These are phyloP conservation scores for Solenopsis fugax DNA, from an alignment of 1,140 invertebrate species.

Conservation along the genomic window DNA sequence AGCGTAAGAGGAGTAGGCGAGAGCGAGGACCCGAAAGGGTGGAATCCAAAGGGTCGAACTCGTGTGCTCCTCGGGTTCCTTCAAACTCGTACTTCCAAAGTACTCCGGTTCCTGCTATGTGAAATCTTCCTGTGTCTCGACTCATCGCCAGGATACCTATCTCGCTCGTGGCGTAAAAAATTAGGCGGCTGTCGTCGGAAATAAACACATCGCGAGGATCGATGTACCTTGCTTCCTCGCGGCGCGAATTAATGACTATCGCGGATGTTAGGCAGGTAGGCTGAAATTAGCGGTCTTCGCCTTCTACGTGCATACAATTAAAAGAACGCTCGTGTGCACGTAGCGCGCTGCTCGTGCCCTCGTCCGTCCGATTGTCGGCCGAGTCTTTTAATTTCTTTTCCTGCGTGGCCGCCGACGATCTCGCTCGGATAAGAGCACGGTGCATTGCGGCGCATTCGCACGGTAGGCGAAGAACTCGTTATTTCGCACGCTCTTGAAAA, in stretches of 20 bases:
- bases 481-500: constrained; percentile 77
- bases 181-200: constrained; percentile 25
- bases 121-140: neutral
- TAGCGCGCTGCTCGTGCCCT: constrained; percentile 27
- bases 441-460: constrained; percentile 75
- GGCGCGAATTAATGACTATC: constrained; percentile 56
- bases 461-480: constrained; percentile 73
- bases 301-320: constrained; percentile 59
- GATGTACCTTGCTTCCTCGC: constrained; percentile 24
- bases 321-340: constrained; percentile 50
- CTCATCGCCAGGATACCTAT: neutral
- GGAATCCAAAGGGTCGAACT: constrained; percentile 30
- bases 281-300: constrained; percentile 53
- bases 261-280: constrained; percentile 33
- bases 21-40: constrained; percentile 33
- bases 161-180: constrained; percentile 32
- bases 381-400: constrained; percentile 73
- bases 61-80: constrained; percentile 8
- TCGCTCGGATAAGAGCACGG: constrained; percentile 69
- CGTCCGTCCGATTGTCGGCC: constrained; percentile 69
- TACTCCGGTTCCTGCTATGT: neutral
- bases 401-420: constrained; percentile 67
- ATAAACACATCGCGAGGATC: constrained; percentile 42
- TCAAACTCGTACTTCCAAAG: neutral
- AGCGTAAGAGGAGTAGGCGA: neutral